phyloP scores from a whole-genome alignment of 1,140 invertebrate genomes.

The Colletes latitarsis region DNA sequence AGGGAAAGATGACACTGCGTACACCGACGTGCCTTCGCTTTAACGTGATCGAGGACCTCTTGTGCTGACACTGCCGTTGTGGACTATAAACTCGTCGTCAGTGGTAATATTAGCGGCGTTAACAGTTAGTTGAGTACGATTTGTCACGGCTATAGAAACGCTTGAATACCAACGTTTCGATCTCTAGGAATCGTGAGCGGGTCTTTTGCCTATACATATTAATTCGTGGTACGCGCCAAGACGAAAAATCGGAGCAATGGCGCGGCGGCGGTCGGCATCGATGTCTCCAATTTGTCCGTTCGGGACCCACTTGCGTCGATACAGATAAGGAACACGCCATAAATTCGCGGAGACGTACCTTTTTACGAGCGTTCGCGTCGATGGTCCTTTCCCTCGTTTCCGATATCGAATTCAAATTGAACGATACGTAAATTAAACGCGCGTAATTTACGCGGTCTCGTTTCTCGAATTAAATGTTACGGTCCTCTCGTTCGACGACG shows the following conservation, averaged over 20 bases:
- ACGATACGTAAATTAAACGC: constrained; percentile 15
- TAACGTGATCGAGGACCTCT: constrained; percentile 73
- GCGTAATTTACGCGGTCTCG: background rate
- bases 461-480: background rate
- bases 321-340: constrained; percentile 7
- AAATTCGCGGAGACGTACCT: constrained; percentile 32
- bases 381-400: background rate
- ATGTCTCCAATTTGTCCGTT: constrained; percentile 32
- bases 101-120: constrained; percentile 60
- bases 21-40: constrained; percentile 63
- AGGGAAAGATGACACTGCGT: constrained; percentile 37
- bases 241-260: too few species aligned
- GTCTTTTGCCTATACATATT: too few species aligned
- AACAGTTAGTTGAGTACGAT: constrained; percentile 59
- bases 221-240: too few species aligned
- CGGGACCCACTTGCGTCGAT: too few species aligned
- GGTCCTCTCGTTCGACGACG: background rate
- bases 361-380: constrained; percentile 12
- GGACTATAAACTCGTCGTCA: constrained; percentile 42
- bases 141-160: constrained; percentile 4
- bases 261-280: background rate
- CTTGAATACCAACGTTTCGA: too few species aligned
- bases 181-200: too few species aligned
- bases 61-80: constrained; percentile 49
- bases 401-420: constrained; percentile 4